Conservation (phyloP, 2,888 invertebrate species). For the Orgyia antiqua region DNA sequence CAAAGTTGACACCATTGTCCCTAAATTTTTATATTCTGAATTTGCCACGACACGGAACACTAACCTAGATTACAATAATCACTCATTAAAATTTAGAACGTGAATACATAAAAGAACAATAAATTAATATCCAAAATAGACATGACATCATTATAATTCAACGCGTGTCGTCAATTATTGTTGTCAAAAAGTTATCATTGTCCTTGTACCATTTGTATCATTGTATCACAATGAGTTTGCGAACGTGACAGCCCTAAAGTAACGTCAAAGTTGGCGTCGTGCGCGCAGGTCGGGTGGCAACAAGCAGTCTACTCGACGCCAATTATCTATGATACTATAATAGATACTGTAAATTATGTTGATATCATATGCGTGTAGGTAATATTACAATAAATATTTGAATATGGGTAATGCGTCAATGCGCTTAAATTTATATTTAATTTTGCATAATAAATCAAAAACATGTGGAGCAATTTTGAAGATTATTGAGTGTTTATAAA, state of each 20-base stretch:
- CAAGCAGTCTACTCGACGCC: conserved; percentile 44
- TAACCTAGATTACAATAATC: conserved; percentile 1
- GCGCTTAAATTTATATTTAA: neutral
- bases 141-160: conserved; percentile 19
- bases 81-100: conserved; percentile 12
- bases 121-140: conserved; percentile 10
- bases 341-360: conserved; percentile 30
- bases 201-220: conserved; percentile 2
- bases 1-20: no score
- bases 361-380: conserved; percentile 28
- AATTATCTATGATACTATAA: conserved; percentile 42
- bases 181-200: conserved; percentile 13
- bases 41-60: no score
- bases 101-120: conserved; percentile 6
- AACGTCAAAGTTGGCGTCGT: conserved; percentile 19
- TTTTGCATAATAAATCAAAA: no score
- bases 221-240: conserved; percentile 13
- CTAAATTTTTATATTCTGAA: no score
- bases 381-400: conserved; percentile 31
- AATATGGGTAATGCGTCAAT: conserved; percentile 24
- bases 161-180: conserved; percentile 10
- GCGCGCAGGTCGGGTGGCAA: conserved; percentile 43
- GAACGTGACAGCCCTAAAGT: conserved; percentile 17
- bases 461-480: no score
- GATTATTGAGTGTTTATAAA: no score